These are phyloP conservation scores for Drosophila ercepeae DNA, from an alignment of 1,140 invertebrate genomes.

Conservation along the genomic window DNA sequence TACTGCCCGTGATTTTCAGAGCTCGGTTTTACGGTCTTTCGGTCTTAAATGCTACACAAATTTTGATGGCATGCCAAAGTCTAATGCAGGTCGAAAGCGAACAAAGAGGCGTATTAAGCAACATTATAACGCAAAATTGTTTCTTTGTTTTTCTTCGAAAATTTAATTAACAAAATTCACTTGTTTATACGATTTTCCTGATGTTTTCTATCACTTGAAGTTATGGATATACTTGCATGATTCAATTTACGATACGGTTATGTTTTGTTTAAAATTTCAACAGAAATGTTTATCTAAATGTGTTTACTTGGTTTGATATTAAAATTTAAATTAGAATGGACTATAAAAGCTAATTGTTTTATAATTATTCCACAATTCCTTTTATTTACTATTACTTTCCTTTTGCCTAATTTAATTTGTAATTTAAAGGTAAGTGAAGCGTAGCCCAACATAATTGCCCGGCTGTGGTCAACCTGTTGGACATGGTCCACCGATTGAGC, in stretches of 20 bases:
- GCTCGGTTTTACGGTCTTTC: slow-evolving; percentile 6
- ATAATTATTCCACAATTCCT: neutral
- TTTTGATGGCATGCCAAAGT: slow-evolving; percentile 15
- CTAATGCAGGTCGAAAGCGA: slow-evolving; percentile 6
- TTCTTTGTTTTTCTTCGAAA: neutral
- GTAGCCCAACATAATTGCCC: slow-evolving; percentile 43
- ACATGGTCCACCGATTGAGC: slow-evolving; percentile 15
- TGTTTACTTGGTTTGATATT: neutral
- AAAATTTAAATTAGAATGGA: too few species aligned
- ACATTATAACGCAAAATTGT: neutral
- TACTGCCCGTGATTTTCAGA: slow-evolving; percentile 1
- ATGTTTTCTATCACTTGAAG: neutral
- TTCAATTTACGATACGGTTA: neutral
- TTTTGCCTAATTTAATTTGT: neutral
- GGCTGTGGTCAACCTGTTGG: slow-evolving; percentile 18
- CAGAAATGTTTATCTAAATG: neutral
- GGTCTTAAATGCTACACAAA: slow-evolving; percentile 21
- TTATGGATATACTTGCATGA: neutral
- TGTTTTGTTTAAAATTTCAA: neutral
- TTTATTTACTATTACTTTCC: neutral
- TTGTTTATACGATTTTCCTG: neutral
- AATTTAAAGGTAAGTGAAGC: slow-evolving; percentile 17
- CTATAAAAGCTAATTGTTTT: neutral
- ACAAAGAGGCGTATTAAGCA: neutral
- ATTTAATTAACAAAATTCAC: neutral